These are phyloP conservation scores for Peromyscus maniculatus DNA, from an alignment of 2,113 vertebrate genomes.

Conservation along the genomic window DNA sequence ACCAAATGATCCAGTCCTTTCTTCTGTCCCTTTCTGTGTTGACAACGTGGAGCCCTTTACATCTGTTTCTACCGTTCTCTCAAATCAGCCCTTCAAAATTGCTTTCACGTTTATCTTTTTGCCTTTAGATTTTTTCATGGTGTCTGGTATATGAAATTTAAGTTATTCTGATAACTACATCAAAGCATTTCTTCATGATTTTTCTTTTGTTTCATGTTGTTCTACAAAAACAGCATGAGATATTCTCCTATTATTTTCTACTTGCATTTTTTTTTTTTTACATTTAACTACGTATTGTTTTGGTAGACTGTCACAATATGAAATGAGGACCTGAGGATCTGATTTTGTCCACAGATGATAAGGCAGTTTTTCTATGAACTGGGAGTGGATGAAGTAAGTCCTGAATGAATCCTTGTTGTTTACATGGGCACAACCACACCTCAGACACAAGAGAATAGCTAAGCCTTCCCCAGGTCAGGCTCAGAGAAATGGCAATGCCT, in stretches of 20 bases:
- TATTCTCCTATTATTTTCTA: neutral
- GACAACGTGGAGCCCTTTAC: neutral
- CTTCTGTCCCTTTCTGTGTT: slow-evolving; percentile 39
- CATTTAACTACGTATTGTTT: neutral
- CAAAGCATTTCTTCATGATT: neutral
- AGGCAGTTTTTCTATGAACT: neutral
- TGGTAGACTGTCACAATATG: neutral
- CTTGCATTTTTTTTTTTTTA: slow-evolving; percentile 4
- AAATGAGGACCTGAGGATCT: neutral
- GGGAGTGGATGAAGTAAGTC: neutral
- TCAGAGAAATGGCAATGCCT: neutral
- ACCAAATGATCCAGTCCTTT: neutral
- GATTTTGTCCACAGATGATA: neutral
- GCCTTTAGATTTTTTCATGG: slow-evolving; percentile 41
- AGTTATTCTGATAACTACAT: slow-evolving; percentile 5
- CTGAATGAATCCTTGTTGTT: neutral
- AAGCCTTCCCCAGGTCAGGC: neutral
- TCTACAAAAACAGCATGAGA: slow-evolving; percentile 9
- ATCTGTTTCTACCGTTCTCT: neutral
- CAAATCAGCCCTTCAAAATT: neutral
- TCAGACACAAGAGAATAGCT: neutral
- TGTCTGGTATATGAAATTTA: neutral
- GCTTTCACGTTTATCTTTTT: slow-evolving; percentile 18
- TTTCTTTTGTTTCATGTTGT: slow-evolving; percentile 22
- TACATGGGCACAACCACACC: neutral